phyloP scores from a whole-genome alignment of 2,797 vertebrate genomes.

The Hyperoplus lanceolatus region DNA sequence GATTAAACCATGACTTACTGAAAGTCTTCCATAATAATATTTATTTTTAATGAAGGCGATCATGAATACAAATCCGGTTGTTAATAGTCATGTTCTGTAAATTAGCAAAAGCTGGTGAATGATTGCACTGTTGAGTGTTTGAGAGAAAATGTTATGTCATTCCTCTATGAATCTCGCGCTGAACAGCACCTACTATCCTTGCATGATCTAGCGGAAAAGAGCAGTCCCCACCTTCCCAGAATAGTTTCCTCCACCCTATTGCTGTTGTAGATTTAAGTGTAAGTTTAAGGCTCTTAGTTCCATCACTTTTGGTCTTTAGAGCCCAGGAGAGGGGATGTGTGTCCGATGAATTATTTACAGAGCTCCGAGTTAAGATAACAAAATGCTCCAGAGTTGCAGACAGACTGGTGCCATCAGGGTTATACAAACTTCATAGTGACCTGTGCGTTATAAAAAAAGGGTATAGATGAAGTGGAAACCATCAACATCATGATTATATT shows the following conservation, averaged over 20 bases:
- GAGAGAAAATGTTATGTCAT: slow-evolving; percentile 18
- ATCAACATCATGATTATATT: not conserved
- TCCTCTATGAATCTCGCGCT: slow-evolving; percentile 24
- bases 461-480: not conserved
- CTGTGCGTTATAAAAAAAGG: slow-evolving; percentile 9
- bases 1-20: not conserved
- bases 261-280: slow-evolving; percentile 39
- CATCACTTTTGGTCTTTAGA: slow-evolving; percentile 61
- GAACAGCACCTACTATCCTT: slow-evolving; percentile 9
- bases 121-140: slow-evolving; percentile 10
- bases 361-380: slow-evolving; percentile 68
- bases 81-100: slow-evolving; percentile 20
- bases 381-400: slow-evolving; percentile 67
- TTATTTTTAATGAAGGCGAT: slow-evolving; percentile 9
- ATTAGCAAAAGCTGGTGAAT: not conserved
- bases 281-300: slow-evolving; percentile 64
- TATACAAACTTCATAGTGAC: slow-evolving; percentile 38
- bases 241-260: slow-evolving; percentile 40
- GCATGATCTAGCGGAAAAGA: slow-evolving; percentile 26
- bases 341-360: slow-evolving; percentile 73
- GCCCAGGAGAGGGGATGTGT: slow-evolving; percentile 38
- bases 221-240: slow-evolving; percentile 20
- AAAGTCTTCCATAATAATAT: not conserved
- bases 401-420: slow-evolving; percentile 51
- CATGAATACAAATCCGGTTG: not conserved